Percentiles rank a stretch among this genome's conserved stretches.
phyloP scores from a whole-genome alignment of 2,888 invertebrate genomes.

The Eristalis pertinax region DNA sequence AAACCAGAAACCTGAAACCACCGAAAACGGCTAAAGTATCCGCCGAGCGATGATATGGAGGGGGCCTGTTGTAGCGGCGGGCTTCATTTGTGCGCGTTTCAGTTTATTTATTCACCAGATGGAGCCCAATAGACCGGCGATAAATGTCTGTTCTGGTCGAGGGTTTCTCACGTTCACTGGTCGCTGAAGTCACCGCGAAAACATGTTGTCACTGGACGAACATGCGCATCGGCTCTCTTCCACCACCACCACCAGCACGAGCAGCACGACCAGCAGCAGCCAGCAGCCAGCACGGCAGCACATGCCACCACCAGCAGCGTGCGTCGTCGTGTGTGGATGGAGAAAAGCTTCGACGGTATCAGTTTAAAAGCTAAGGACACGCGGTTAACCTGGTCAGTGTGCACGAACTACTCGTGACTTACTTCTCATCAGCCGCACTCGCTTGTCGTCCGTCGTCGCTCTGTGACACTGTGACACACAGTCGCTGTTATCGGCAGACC shows the following conservation, averaged over 20 bases:
- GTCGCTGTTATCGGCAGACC: not conserved
- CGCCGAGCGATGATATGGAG: too few species aligned
- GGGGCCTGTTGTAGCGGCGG: not conserved
- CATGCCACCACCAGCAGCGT: not conserved
- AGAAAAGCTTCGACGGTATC: slow-evolving; percentile 73
- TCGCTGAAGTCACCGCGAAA: slow-evolving; percentile 15
- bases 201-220: slow-evolving; percentile 48
- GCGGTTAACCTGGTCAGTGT: slow-evolving; percentile 77
- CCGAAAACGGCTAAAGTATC: not conserved
- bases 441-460: slow-evolving; percentile 5
- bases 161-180: slow-evolving; percentile 24
- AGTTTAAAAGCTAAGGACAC: slow-evolving; percentile 81
- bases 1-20: not conserved
- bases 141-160: slow-evolving; percentile 28
- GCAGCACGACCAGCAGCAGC: too few species aligned
- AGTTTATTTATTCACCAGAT: slow-evolving; percentile 57
- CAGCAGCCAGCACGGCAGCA: not conserved
- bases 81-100: slow-evolving; percentile 19
- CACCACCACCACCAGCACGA: not conserved
- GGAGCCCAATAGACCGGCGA: slow-evolving; percentile 43
- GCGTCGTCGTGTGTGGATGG: not conserved
- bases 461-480: slow-evolving; percentile 14
- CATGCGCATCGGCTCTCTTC: slow-evolving; percentile 34
- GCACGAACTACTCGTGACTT: slow-evolving; percentile 52
- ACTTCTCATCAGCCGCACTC: slow-evolving; percentile 44